Evolutionary conservation across 2,888 invertebrate genomes (phyloP).

Genomic region (Limnephilus auricula): DNA sequence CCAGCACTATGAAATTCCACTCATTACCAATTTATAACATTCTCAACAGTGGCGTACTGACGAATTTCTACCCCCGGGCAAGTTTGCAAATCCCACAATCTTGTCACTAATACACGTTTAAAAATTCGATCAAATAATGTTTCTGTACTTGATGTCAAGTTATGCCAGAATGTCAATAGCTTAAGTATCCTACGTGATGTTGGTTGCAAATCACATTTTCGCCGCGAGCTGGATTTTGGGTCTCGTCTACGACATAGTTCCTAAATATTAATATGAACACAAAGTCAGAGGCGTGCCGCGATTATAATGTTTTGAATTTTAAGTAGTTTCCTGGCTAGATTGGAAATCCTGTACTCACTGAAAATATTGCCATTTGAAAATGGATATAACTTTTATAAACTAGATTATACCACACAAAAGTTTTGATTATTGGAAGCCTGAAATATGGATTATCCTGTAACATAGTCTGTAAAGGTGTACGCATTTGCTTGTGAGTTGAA

Average conservation of each 20-base stretch:
- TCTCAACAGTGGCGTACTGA: background rate
- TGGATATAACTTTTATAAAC: background rate
- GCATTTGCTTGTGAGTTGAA: background rate
- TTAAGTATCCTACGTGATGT: background rate
- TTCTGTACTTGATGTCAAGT: background rate
- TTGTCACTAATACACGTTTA: background rate
- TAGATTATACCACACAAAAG: no score
- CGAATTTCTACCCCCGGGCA: background rate
- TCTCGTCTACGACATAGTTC: background rate
- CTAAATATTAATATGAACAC: background rate
- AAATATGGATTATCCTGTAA: no score
- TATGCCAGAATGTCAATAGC: slow-evolving; percentile 2
- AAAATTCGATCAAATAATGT: slow-evolving; percentile 2
- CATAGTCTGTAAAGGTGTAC: no score
- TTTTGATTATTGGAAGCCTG: no score
- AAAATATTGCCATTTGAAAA: background rate
- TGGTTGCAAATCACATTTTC: background rate
- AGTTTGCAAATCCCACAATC: background rate
- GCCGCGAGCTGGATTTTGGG: background rate
- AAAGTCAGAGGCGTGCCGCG: background rate
- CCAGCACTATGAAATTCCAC: slow-evolving; percentile 2
- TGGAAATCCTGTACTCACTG: background rate
- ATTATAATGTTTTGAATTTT: background rate
- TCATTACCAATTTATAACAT: slow-evolving; percentile 39
- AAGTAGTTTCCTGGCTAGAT: background rate